These are phyloP conservation scores for Diacarnus erythraeanus DNA, from an alignment of 37 sponge, comb jelly and placozoan genomes.

Conservation along the genomic window DNA sequence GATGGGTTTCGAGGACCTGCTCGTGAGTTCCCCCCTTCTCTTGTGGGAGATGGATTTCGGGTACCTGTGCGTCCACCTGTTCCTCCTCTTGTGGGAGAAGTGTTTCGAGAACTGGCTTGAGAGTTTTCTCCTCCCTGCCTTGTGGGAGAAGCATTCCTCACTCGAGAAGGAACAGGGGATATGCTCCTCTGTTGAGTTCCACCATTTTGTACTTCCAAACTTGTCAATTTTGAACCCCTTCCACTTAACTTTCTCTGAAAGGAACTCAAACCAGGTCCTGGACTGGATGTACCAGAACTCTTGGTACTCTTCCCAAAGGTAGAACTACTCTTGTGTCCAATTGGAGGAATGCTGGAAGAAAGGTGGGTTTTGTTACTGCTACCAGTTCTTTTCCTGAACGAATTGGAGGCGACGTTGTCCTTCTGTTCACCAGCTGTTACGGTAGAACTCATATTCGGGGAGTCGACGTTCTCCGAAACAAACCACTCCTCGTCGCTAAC, in stretches of 20 bases:
- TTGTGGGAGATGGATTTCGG: neutral
- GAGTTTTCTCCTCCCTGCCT: neutral
- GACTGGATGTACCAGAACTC: neutral
- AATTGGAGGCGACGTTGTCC: neutral
- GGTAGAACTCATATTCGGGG: neutral
- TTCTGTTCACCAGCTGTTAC: neutral
- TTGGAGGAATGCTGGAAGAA: neutral
- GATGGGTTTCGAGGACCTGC: too few relatives aligned
- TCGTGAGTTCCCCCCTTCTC: neutral
- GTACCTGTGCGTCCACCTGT: neutral
- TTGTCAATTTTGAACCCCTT: neutral
- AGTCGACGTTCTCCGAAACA: neutral
- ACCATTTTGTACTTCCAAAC: constrained; percentile 15
- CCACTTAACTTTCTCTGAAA: constrained; percentile 24
- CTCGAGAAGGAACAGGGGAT: neutral
- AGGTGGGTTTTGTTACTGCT: neutral
- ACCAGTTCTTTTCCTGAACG: neutral
- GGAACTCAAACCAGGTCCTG: neutral
- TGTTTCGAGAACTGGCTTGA: neutral
- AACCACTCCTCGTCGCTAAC: neutral
- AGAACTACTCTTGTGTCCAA: constrained; percentile 9
- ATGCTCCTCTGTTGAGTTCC: neutral
- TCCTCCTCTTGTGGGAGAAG: neutral
- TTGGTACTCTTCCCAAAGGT: neutral
- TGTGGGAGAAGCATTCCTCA: constrained; percentile 4